A percentile compares a stretch with the other conserved stretches of the same genome.
Conservation (phyloP, 2,888 invertebrate species). For the Allacma fusca region DNA sequence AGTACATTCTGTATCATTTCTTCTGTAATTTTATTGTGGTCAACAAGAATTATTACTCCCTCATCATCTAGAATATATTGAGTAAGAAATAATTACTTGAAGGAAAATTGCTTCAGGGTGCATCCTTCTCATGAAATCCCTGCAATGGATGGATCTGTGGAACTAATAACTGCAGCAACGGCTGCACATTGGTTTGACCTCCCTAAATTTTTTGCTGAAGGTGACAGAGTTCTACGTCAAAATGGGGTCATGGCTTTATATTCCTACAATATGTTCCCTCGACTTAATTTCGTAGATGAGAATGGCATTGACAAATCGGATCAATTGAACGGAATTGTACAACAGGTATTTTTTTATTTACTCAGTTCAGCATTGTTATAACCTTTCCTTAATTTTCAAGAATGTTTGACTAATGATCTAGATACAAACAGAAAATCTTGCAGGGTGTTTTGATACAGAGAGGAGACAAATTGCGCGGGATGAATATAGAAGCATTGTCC, state of each 20-base stretch:
- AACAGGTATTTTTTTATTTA: neutral
- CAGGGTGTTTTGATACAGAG: neutral
- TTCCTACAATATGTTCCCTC: neutral
- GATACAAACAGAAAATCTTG: too few species aligned
- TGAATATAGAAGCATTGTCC: neutral
- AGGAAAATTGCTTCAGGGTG: neutral
- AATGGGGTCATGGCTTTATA: slow-evolving; percentile 13
- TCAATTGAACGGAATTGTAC: neutral
- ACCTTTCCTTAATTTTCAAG: neutral
- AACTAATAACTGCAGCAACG: neutral
- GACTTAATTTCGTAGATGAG: neutral
- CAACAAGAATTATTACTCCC: too few species aligned
- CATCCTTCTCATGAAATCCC: neutral
- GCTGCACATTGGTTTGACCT: slow-evolving; percentile 20
- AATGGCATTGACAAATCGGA: neutral
- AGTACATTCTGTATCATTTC: neutral
- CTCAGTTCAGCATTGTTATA: neutral
- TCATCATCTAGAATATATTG: too few species aligned
- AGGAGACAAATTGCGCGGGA: neutral
- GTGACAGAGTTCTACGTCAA: neutral
- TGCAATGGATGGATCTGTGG: neutral
- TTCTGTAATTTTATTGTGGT: too few species aligned
- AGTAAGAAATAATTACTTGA: too few species aligned
- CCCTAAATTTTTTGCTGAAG: slow-evolving; percentile 2
- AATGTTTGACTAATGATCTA: too few species aligned